Evolutionary conservation across 2,797 vertebrate genomes (phyloP).

Genomic region (Euthynnus affinis): DNA sequence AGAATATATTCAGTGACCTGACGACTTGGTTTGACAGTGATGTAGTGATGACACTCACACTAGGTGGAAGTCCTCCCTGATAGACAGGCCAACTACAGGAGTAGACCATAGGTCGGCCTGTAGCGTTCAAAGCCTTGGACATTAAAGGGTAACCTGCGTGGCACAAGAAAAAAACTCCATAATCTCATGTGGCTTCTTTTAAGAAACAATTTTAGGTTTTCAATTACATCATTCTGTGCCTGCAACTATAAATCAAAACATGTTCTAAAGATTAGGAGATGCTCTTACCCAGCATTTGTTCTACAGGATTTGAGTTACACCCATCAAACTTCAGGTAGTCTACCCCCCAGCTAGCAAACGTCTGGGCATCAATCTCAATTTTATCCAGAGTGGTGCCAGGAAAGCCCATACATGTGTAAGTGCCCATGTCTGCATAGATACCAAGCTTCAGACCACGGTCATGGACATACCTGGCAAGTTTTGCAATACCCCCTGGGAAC

Average conservation of each 20-base stretch:
- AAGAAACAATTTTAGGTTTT: neutral
- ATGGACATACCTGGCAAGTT: constrained; percentile 88
- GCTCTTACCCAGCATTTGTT: constrained; percentile 76
- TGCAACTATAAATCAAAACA: neutral
- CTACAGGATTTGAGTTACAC: constrained; percentile 80
- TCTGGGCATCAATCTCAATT: constrained; percentile 84
- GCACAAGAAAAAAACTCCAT: neutral
- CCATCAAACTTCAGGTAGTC: constrained; percentile 92
- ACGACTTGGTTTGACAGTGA: neutral
- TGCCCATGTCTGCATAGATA: constrained; percentile 89
- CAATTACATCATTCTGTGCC: neutral
- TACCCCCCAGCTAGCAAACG: constrained; percentile 89
- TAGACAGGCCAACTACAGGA: constrained; percentile 95
- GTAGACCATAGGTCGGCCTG: constrained; percentile 89
- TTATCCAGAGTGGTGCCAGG: constrained; percentile 86
- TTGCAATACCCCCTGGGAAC: constrained; percentile 88
- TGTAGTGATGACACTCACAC: constrained; percentile 78
- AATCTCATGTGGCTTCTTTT: neutral
- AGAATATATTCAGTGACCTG: neutral
- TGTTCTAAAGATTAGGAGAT: neutral
- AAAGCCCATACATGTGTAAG: constrained; percentile 86
- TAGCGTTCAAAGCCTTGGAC: constrained; percentile 90
- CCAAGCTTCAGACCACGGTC: constrained; percentile 88
- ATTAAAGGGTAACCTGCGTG: constrained; percentile 89
- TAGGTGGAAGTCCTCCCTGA: constrained; percentile 90